Evolutionary conservation across 2,888 invertebrate genomes (phyloP).

Genomic region (Lacanobia oleracea): DNA sequence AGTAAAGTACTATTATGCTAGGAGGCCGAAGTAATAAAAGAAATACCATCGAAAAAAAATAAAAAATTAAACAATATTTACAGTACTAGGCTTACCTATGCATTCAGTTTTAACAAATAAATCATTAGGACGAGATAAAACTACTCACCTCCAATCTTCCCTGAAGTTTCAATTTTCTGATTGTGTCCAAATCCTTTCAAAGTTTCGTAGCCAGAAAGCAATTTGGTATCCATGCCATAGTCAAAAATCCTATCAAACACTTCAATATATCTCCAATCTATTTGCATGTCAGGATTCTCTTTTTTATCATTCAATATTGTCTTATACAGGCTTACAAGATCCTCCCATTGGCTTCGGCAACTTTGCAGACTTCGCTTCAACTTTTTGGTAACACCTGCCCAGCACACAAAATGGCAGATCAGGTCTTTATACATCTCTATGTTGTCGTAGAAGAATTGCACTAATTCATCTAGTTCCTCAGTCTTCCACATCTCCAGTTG

Average conservation of each 20-base stretch:
- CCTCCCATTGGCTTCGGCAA: conserved; percentile 82
- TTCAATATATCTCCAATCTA: conserved; percentile 87
- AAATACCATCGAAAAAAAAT: no score
- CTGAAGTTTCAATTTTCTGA: conserved; percentile 52
- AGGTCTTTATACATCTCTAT: conserved; percentile 83
- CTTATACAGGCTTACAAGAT: conserved; percentile 78
- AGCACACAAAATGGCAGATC: conserved; percentile 83
- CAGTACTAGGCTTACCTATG: no score
- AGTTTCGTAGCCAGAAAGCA: conserved; percentile 77
- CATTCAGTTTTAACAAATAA: no score
- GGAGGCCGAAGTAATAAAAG: no score
- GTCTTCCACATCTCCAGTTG: conserved; percentile 71
- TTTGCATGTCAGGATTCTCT: conserved; percentile 84
- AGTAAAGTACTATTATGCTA: no score
- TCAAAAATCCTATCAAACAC: conserved; percentile 87
- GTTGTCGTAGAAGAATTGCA: conserved; percentile 82
- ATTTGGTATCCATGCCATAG: conserved; percentile 83
- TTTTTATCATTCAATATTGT: conserved; percentile 83
- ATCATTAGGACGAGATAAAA: not conserved
- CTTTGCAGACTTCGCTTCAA: conserved; percentile 67
- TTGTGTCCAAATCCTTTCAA: conserved; percentile 51
- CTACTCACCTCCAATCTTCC: conserved; percentile 77
- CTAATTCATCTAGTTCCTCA: conserved; percentile 77
- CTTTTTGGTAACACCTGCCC: conserved; percentile 76
- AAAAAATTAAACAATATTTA: no score